These are phyloP conservation scores for Tenthredo amoena DNA, from an alignment of 2,888 invertebrate species.

Conservation along the genomic window DNA sequence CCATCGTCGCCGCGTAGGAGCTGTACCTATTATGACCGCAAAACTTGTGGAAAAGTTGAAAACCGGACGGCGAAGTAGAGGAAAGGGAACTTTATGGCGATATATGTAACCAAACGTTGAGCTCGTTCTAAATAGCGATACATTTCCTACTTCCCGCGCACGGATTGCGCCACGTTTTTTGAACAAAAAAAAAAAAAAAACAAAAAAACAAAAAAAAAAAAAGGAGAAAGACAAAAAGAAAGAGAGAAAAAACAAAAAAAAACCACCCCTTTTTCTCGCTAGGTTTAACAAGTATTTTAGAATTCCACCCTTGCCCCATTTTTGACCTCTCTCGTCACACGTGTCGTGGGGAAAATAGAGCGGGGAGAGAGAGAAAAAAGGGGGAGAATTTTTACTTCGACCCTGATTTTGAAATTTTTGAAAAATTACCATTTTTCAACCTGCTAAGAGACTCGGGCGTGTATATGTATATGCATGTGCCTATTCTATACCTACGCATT, in stretches of 20 bases:
- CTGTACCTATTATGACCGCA: neutral
- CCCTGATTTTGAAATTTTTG: neutral
- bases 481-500: neutral
- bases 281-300: conserved; percentile 39
- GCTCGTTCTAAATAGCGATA: neutral
- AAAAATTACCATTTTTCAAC: neutral
- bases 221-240: too few relatives aligned
- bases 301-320: neutral
- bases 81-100: neutral
- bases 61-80: neutral
- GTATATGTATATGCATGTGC: neutral
- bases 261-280: conserved; percentile 10
- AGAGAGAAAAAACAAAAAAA: too few relatives aligned
- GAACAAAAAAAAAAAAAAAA: neutral
- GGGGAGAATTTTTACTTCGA: neutral
- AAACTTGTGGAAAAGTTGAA: neutral
- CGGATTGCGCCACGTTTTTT: conserved; percentile 3
- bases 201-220: too few relatives aligned
- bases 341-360: neutral
- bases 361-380: neutral
- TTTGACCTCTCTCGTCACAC: neutral
- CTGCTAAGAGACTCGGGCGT: neutral
- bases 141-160: neutral
- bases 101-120: conserved; percentile 16
- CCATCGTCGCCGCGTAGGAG: neutral